A percentile compares a stretch with the other conserved stretches of the same genome.
Evolutionary conservation across 2,113 vertebrate genomes (phyloP).

Genomic region (Stigmatopora argus): DNA sequence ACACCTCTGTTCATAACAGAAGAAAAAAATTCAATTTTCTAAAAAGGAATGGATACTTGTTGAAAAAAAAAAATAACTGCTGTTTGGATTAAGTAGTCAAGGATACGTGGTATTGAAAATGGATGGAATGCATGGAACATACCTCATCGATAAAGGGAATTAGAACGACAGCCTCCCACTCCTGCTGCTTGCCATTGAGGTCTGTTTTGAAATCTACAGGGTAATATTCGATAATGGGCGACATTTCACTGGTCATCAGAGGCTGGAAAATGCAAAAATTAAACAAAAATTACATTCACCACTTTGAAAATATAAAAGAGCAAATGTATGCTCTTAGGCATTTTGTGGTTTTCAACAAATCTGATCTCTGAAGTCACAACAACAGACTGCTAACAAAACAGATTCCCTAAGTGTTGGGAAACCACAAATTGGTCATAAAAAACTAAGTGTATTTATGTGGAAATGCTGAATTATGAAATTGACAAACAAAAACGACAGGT

Average conservation of each 20-base stretch:
- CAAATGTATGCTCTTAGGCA: too few species aligned
- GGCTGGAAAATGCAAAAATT: conserved; percentile 63
- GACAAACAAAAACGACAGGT: too few species aligned
- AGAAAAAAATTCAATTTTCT: background rate
- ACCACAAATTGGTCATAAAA: too few species aligned
- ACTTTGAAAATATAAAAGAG: background rate
- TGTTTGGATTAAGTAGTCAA: background rate
- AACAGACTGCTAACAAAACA: too few species aligned
- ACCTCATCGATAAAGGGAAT: conserved; percentile 98
- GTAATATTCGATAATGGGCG: conserved; percentile 92
- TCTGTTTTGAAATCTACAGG: conserved; percentile 95
- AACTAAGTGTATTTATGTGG: too few species aligned
- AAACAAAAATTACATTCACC: background rate
- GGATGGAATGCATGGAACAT: background rate
- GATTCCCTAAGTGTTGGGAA: too few species aligned
- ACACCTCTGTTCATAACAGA: conserved; percentile 68
- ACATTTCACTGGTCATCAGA: conserved; percentile 86
- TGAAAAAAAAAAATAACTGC: background rate
- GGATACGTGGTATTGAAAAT: background rate
- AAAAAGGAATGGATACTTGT: background rate
- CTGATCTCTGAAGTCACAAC: too few species aligned
- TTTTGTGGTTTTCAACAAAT: too few species aligned
- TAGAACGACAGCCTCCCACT: conserved; percentile 97
- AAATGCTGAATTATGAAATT: too few species aligned
- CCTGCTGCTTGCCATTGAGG: conserved; percentile 96